phyloP scores from a whole-genome alignment of 2,113 vertebrate species.

The Sander lucioperca region DNA sequence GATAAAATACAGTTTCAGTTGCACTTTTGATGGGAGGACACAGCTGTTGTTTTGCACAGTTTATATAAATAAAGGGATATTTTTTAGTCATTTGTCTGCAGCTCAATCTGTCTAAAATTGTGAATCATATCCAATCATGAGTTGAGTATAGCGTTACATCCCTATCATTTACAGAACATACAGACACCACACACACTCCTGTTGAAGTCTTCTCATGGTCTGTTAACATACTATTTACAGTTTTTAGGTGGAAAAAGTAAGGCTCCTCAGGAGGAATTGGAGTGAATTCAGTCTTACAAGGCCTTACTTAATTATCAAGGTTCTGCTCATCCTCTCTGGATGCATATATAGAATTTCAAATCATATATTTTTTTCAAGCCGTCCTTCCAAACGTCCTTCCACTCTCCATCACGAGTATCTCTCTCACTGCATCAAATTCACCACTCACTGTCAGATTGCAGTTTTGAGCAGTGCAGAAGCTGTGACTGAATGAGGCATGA shows the following conservation, averaged over 20 bases:
- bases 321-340: neutral
- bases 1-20: too few species aligned
- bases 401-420: slow-evolving; percentile 4
- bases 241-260: neutral
- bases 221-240: neutral
- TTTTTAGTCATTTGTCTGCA: too few species aligned
- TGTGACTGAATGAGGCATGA: neutral
- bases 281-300: neutral
- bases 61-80: too few species aligned
- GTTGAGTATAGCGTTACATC: too few species aligned
- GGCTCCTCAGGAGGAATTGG: neutral
- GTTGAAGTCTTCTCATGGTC: neutral
- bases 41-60: too few species aligned
- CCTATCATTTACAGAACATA: neutral
- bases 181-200: neutral
- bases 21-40: too few species aligned
- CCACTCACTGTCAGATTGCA: neutral
- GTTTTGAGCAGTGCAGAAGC: neutral
- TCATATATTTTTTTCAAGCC: too few species aligned
- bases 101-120: too few species aligned
- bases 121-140: too few species aligned
- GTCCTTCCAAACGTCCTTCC: neutral
- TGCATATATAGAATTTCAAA: neutral
- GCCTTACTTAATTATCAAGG: neutral
- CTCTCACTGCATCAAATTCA: neutral